These are phyloP conservation scores for Parnassius smintheus DNA, from an alignment of 2,888 invertebrate genomes.

Conservation along the genomic window DNA sequence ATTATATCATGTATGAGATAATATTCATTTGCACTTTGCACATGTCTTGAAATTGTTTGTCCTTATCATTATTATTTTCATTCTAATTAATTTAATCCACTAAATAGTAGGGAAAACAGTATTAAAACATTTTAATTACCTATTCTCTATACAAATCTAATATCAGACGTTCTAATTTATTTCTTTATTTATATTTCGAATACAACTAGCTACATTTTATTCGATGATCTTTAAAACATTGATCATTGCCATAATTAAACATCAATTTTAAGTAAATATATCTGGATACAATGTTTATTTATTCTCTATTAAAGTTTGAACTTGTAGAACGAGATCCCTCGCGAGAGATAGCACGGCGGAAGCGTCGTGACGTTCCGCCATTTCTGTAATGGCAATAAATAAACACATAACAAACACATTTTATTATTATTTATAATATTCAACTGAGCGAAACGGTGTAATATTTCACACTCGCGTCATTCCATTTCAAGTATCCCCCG, in stretches of 20 bases:
- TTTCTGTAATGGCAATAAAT: constrained; percentile 84
- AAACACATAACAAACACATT: too few species aligned
- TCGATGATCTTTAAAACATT: constrained; percentile 1
- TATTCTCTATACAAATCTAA: constrained; percentile 4
- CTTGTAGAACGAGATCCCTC: constrained; percentile 91
- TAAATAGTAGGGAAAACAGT: neutral
- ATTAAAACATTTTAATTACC: constrained; percentile 1
- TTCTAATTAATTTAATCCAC: neutral
- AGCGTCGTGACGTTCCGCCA: constrained; percentile 97
- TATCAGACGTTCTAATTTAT: constrained; percentile 11
- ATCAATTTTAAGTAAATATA: neutral
- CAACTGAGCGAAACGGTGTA: too few species aligned
- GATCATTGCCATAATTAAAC: neutral
- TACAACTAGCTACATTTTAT: neutral
- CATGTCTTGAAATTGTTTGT: too few species aligned
- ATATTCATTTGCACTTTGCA: too few species aligned
- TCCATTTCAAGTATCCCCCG: too few species aligned
- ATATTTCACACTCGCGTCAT: too few species aligned
- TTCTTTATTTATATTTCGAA: neutral
- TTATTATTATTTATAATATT: too few species aligned
- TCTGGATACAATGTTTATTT: constrained; percentile 80
- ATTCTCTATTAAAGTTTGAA: constrained; percentile 95
- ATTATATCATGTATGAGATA: too few species aligned
- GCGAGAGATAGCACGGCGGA: constrained; percentile 90
- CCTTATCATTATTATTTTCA: too few species aligned